These are phyloP conservation scores for Pogonognathellus flavescens DNA, from an alignment of 1,140 invertebrate species.

Conservation along the genomic window DNA sequence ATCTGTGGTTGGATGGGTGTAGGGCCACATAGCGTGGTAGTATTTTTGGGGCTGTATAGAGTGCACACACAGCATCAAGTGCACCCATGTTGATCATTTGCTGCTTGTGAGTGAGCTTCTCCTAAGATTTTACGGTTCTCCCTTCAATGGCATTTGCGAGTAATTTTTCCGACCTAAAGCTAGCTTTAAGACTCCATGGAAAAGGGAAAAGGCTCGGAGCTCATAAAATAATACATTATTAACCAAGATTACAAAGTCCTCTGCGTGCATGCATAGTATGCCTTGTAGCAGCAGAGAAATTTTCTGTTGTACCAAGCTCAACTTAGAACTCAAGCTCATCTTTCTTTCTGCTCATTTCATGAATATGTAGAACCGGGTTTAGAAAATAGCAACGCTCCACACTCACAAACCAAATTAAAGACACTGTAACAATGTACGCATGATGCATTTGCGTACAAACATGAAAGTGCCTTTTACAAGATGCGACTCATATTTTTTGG, in stretches of 20 bases:
- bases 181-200: neutral
- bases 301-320: neutral
- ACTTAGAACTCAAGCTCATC: neutral
- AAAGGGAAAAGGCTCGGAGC: neutral
- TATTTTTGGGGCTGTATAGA: no score
- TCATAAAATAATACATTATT: slow-evolving; percentile 28
- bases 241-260: neutral
- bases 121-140: slow-evolving; percentile 17
- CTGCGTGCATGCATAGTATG: neutral
- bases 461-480: no score
- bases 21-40: neutral
- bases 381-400: neutral
- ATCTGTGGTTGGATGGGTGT: neutral
- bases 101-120: neutral
- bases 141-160: slow-evolving; percentile 19
- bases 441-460: no score
- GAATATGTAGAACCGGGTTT: neutral
- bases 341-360: slow-evolving; percentile 5
- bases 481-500: no score
- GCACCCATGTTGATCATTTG: slow-evolving; percentile 19
- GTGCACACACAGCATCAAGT: neutral
- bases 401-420: no score
- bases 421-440: no score
- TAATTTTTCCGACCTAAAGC: neutral
- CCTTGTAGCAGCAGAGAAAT: neutral